A percentile compares a stretch with the other conserved stretches of the same genome.
Conservation (phyloP, 2,888 invertebrate genomes). For the Deilephila elpenor region DNA sequence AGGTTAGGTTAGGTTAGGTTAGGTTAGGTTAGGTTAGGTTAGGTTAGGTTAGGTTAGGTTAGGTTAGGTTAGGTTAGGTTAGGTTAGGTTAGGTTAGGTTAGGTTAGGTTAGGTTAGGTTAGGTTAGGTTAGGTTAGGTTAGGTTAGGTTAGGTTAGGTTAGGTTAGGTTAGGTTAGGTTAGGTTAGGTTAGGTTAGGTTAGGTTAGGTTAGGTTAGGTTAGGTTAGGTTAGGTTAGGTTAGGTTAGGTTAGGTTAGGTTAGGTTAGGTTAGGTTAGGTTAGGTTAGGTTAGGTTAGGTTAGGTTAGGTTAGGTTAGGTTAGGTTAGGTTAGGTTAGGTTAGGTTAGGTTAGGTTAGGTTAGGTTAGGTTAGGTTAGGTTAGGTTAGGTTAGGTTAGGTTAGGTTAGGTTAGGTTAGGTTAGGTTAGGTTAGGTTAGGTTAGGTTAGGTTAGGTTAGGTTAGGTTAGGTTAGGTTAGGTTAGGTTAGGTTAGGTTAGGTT, state of each 20-base stretch:
- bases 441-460: constrained; percentile 39
- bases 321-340: constrained; percentile 37
- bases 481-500: constrained; percentile 30
- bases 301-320: constrained; percentile 36
- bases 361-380: constrained; percentile 37
- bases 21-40: constrained; percentile 44
- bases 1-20: constrained; percentile 43
- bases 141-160: constrained; percentile 41
- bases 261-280: constrained; percentile 40
- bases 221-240: constrained; percentile 39
- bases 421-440: constrained; percentile 39
- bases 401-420: constrained; percentile 38
- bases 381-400: constrained; percentile 35
- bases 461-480: constrained; percentile 39
- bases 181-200: constrained; percentile 39
- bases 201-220: constrained; percentile 39
- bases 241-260: constrained; percentile 39
- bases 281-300: constrained; percentile 37
- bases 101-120: constrained; percentile 38
- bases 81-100: constrained; percentile 47
- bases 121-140: constrained; percentile 40
- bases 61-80: constrained; percentile 47
- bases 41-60: constrained; percentile 46
- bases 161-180: constrained; percentile 42
- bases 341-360: constrained; percentile 40